Conservation (phyloP, 2,113 vertebrate genomes). For the Chloroceryle aenea region DNA sequence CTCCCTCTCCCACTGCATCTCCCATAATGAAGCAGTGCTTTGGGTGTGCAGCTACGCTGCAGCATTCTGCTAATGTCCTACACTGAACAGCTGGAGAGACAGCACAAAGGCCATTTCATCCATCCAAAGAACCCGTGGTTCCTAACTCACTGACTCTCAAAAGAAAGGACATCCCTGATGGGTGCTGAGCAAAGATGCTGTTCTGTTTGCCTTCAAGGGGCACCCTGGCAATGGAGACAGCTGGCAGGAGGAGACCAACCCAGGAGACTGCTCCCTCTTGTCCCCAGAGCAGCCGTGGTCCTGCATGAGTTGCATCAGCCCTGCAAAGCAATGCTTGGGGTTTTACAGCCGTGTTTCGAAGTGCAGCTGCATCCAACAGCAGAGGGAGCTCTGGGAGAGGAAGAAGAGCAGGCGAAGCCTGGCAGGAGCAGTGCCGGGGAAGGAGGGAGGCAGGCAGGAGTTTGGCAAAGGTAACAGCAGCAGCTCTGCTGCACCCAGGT, state of each 20-base stretch:
- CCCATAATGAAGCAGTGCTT: background rate
- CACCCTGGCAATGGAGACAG: background rate
- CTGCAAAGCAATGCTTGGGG: background rate
- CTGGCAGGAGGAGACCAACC: background rate
- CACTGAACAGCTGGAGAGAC: background rate
- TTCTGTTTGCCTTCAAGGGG: background rate
- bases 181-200: background rate
- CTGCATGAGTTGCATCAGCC: background rate
- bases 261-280: background rate
- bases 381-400: constrained; percentile 68
- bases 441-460: background rate
- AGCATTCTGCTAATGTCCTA: background rate
- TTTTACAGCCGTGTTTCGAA: background rate
- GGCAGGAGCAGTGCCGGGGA: background rate
- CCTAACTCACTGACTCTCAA: background rate
- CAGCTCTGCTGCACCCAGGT: background rate
- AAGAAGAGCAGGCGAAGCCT: background rate
- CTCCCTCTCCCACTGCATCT: background rate
- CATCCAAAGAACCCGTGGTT: background rate
- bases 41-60: background rate
- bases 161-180: background rate
- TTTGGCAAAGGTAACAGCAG: background rate
- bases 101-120: background rate
- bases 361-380: background rate
- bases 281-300: background rate